These are phyloP conservation scores for Zoanthus sansibaricus DNA, from an alignment of 92 coral and sea anemone genomes.

Conservation along the genomic window DNA sequence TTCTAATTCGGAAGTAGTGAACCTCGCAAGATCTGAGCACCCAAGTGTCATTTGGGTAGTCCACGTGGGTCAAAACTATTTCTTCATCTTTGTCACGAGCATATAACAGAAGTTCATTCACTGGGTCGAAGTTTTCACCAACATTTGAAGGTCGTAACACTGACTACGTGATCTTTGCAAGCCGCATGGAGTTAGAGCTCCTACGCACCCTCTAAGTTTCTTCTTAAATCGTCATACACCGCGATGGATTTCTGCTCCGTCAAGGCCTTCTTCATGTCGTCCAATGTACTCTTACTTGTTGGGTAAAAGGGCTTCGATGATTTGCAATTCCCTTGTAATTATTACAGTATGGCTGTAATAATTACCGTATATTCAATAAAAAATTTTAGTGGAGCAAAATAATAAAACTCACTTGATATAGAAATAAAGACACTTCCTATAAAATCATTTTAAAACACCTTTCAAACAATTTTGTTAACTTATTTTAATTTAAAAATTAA, in stretches of 20 bases:
- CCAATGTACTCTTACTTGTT: constrained; percentile 10
- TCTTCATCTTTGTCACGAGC: too few species aligned
- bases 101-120: too few species aligned
- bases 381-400: too few species aligned
- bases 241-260: not conserved
- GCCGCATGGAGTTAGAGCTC: constrained; percentile 7
- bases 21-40: constrained; percentile 55
- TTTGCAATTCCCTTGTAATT: constrained; percentile 9
- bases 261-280: not conserved
- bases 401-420: too few species aligned
- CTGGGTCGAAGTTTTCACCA: not conserved
- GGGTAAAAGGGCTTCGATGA: not conserved
- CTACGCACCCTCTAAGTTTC: not conserved
- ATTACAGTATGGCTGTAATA: too few species aligned
- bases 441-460: too few species aligned
- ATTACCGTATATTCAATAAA: too few species aligned
- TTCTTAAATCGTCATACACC: not conserved
- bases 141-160: not conserved
- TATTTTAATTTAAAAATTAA: too few species aligned
- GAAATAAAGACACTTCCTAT: too few species aligned
- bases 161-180: constrained; percentile 10
- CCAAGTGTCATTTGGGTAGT: too few species aligned
- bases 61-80: too few species aligned
- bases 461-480: too few species aligned
- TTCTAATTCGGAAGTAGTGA: constrained; percentile 49